Evolutionary conservation across 2,113 vertebrate genomes (phyloP).

Genomic region (Paratilapia polleni): DNA sequence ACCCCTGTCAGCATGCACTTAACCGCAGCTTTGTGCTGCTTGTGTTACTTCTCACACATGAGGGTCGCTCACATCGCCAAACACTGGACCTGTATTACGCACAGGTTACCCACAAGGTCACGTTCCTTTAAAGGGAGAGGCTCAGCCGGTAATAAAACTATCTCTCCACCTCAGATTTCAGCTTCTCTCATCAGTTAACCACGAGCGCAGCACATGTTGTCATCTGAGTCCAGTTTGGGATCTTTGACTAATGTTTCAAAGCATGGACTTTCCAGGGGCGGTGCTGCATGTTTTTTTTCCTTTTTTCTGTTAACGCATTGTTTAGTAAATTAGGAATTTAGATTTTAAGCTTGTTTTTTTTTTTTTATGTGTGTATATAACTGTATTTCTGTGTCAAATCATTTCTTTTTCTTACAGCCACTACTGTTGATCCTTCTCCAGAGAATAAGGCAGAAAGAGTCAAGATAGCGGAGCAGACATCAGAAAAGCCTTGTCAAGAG

Average conservation of each 20-base stretch:
- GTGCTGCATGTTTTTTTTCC: neutral
- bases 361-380: neutral
- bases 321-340: neutral
- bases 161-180: neutral
- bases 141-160: neutral
- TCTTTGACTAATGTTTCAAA: neutral
- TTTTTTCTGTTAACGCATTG: neutral
- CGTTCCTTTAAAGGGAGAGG: neutral
- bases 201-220: neutral
- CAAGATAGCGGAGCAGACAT: neutral
- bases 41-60: neutral
- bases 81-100: neutral
- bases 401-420: slow-evolving; percentile 18
- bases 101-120: neutral
- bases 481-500: slow-evolving; percentile 40
- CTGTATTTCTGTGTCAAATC: neutral
- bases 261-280: neutral
- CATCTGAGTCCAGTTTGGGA: neutral
- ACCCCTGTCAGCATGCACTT: neutral
- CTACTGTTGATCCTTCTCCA: slow-evolving; percentile 6
- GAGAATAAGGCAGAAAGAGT: slow-evolving; percentile 23
- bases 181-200: neutral
- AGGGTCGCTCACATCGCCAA: neutral
- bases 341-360: neutral
- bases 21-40: neutral